These are phyloP conservation scores for Trogon surrucura DNA, from an alignment of 2,113 vertebrate genomes.

Conservation along the genomic window DNA sequence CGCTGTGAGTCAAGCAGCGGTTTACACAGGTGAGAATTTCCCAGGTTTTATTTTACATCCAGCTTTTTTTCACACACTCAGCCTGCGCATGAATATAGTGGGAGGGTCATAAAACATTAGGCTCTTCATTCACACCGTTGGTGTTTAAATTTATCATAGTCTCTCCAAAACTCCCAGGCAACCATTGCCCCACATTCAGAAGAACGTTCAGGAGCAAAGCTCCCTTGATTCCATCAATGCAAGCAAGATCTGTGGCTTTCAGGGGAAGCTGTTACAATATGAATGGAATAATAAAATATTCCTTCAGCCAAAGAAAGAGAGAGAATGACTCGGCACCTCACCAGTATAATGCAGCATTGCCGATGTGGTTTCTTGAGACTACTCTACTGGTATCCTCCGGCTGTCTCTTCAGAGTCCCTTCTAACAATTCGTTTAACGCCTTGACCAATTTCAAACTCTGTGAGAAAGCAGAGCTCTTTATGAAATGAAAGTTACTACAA, in stretches of 20 bases:
- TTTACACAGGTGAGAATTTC: conserved; percentile 21
- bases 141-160: neutral
- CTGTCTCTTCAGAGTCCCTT: conserved; percentile 22
- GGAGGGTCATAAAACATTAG: neutral
- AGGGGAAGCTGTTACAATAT: neutral
- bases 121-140: neutral
- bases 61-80: neutral
- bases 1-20: neutral
- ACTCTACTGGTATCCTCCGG: neutral
- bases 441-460: neutral
- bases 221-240: neutral
- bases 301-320: neutral
- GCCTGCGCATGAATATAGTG: neutral
- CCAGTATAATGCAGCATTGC: neutral
- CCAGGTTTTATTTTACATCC: neutral
- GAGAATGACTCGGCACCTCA: conserved; percentile 7
- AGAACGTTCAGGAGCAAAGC: neutral
- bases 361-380: conserved; percentile 56
- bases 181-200: neutral
- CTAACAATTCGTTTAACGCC: conserved; percentile 10
- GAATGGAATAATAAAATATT: conserved; percentile 23
- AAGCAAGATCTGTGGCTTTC: neutral
- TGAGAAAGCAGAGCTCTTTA: neutral
- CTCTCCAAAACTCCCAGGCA: neutral
- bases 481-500: neutral